Base-by-base conservation (phyloP, 1,140 invertebrate species). In the Hyles vespertilio region DNA sequence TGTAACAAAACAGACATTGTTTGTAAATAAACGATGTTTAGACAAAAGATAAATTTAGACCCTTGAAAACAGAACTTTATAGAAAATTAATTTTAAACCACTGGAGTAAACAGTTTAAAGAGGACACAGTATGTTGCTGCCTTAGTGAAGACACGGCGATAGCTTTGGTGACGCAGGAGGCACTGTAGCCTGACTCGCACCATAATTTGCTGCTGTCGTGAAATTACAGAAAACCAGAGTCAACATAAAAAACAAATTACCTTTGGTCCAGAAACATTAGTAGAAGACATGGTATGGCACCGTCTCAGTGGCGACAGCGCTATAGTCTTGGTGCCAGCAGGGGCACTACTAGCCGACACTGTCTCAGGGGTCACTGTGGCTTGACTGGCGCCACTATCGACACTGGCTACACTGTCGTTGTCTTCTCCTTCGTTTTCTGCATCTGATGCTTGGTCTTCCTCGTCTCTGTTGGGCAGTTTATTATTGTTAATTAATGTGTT, bases 331-430 rank as follows among this genome's bases (percentile, higher is more conserved):
- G 50, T 57, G 3, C 67, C 65, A 1, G 72, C 74, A 1, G 84
- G 84, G 0, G 82, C 82, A 55, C 84, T 87, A 67, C 81, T 81
- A 0, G 81, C 66, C 0, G 84, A 84, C 36, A 77, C 74, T 1
- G 70, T 82, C 56, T 77, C 84, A 9, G 74, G 80, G 4, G 79
- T 77, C 12, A 77, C 70, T 9, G 66, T 83, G 3, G 88, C 79
- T 32, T 87, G 88, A 34, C 78, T 88, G 6, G 80, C 79, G 6
- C 72, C 74, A 63, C 89, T 90, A 11, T 69, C 66, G 1, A 67
- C 77, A 51, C 78, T 84, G 2, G 67, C 71, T 0, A 81, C 84
- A 61, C 90, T 90, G 0, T 50, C 62, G 10, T 71, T 77, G 58
- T 68, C 70, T 0, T 63, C 71, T 8, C 58, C 69, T 1, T 81